A percentile compares a stretch with the other conserved stretches of the same genome.
phyloP scores from a whole-genome alignment of 2,113 vertebrate species.

The Esox niger region DNA sequence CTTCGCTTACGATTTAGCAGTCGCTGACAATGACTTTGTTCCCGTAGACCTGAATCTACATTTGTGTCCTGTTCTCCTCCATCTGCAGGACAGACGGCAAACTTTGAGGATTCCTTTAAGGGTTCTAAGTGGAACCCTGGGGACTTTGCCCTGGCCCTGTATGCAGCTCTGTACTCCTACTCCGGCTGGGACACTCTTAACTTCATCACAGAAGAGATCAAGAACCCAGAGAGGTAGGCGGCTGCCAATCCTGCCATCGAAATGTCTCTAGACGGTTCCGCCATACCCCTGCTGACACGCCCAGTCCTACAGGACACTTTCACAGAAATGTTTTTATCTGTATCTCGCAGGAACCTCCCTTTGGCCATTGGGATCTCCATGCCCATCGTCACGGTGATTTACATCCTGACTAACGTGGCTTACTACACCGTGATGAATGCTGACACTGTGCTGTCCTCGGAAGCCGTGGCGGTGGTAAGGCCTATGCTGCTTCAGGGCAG shows the following conservation, averaged over 20 bases:
- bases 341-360: slow-evolving; percentile 71
- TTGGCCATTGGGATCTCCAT: slow-evolving; percentile 79
- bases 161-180: slow-evolving; percentile 80
- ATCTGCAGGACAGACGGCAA: slow-evolving; percentile 65
- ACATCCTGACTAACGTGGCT: slow-evolving; percentile 79
- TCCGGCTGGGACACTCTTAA: slow-evolving; percentile 83
- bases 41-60: too few species aligned
- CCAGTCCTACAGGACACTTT: too few species aligned
- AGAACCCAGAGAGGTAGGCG: slow-evolving; percentile 75
- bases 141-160: slow-evolving; percentile 75
- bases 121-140: slow-evolving; percentile 71
- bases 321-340: not conserved
- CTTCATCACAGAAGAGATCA: slow-evolving; percentile 81
- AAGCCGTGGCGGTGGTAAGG: slow-evolving; percentile 81
- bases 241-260: not conserved
- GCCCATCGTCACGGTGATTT: slow-evolving; percentile 80
- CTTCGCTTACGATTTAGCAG: too few species aligned
- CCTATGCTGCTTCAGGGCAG: too few species aligned
- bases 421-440: slow-evolving; percentile 76
- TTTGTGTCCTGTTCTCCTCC: too few species aligned
- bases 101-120: slow-evolving; percentile 74
- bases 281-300: too few species aligned
- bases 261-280: too few species aligned
- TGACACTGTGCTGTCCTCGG: slow-evolving; percentile 67
- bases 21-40: too few species aligned